phyloP scores from a whole-genome alignment of 2,888 invertebrate genomes.

The Biston stratarius region DNA sequence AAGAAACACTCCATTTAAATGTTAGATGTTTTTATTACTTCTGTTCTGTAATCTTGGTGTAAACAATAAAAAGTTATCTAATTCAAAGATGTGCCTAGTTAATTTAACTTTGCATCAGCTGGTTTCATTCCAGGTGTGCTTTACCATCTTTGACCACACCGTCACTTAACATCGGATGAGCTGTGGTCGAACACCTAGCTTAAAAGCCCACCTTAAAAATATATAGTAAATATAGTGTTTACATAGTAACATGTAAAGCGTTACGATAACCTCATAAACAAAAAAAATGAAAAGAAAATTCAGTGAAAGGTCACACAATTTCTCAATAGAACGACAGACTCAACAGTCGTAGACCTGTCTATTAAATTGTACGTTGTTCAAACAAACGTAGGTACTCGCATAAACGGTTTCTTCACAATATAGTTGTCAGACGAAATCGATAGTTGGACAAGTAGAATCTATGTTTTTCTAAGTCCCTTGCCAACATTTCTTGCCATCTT shows the following conservation, averaged over 20 bases:
- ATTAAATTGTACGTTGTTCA: conserved; percentile 16
- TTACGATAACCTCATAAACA: not conserved
- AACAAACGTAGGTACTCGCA: conserved; percentile 24
- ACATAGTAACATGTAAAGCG: not conserved
- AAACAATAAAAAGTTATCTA: no score
- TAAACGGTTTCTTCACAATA: conserved; percentile 33
- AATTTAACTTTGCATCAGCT: no score
- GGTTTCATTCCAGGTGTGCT: no score
- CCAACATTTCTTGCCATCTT: conserved; percentile 54
- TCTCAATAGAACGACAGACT: conserved; percentile 15
- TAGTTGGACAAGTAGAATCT: conserved; percentile 38
- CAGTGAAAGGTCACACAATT: conserved; percentile 15
- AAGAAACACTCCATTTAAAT: no score
- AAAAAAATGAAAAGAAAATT: conserved; percentile 11
- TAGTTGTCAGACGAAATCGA: conserved; percentile 40
- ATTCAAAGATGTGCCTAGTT: no score
- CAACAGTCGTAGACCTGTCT: conserved; percentile 26
- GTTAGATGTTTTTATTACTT: no score
- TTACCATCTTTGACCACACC: no score
- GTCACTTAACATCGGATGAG: no score
- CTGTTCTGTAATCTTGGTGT: no score
- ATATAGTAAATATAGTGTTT: no score
- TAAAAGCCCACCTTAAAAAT: no score
- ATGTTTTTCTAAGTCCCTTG: conserved; percentile 52
- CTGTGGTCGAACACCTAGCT: no score